Conservation (phyloP, 2,113 vertebrate genomes). For the Uropsilus gracilis region DNA sequence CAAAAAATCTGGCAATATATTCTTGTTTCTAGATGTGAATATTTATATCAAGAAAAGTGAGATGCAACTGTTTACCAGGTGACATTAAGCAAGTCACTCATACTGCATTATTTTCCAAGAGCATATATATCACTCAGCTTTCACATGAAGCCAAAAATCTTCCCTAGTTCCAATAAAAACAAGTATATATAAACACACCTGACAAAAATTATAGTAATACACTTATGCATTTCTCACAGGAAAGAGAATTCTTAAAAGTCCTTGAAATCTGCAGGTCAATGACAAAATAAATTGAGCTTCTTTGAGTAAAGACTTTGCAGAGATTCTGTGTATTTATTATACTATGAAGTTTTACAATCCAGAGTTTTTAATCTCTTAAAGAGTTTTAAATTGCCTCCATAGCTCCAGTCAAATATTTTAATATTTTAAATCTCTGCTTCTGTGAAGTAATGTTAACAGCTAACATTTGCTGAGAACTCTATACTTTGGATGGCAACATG, state of each 20-base stretch:
- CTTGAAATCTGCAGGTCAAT: not conserved
- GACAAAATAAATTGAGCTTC: constrained; percentile 27
- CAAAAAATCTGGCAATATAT: not conserved
- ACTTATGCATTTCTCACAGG: constrained; percentile 9
- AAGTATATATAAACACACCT: constrained; percentile 35
- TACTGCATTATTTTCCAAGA: not conserved
- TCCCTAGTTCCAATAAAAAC: constrained; percentile 38
- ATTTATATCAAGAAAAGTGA: not conserved
- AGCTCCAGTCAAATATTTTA: not conserved
- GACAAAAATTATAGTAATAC: constrained; percentile 37
- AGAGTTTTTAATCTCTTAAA: not conserved
- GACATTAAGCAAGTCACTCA: constrained; percentile 2
- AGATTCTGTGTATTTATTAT: not conserved
- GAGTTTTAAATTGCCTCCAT: not conserved
- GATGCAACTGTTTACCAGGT: not conserved
- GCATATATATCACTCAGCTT: not conserved
- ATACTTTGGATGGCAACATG: not conserved
- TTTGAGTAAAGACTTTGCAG: constrained; percentile 6
- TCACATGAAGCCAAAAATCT: not conserved
- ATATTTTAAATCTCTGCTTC: not conserved
- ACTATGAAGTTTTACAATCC: not conserved
- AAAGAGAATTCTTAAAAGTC: constrained; percentile 40
- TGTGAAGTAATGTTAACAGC: not conserved
- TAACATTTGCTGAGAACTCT: not conserved
- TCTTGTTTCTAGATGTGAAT: not conserved